Evolutionary conservation across 1,140 invertebrate species (phyloP).

Genomic region (Ceratina japonica): DNA sequence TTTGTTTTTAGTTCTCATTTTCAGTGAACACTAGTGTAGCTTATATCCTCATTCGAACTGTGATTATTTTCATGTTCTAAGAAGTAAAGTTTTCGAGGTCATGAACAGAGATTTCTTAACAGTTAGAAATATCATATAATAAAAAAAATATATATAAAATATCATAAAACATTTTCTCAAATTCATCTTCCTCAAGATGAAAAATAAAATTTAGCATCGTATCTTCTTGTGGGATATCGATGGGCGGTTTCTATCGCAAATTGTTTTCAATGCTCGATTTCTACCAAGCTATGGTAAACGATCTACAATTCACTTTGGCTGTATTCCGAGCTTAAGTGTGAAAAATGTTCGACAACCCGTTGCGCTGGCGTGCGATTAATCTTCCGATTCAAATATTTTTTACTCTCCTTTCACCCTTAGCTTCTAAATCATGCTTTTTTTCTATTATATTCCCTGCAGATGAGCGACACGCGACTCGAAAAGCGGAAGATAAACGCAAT

Average conservation of each 20-base stretch:
- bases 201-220: too few species aligned
- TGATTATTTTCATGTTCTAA: conserved; percentile 10
- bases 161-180: too few species aligned
- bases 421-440: conserved; percentile 2
- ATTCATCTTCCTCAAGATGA: too few species aligned
- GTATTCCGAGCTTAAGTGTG: conserved; percentile 9
- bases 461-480: neutral
- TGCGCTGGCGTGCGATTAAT: neutral
- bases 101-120: too few species aligned
- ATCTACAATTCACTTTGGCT: conserved; percentile 5
- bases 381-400: neutral
- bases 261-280: neutral
- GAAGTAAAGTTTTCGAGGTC: neutral
- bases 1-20: neutral
- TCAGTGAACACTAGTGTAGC: neutral
- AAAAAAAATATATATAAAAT: too few species aligned
- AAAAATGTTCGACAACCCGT: conserved; percentile 6
- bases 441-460: neutral
- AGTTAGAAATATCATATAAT: too few species aligned
- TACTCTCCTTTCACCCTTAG: neutral
- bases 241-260: neutral
- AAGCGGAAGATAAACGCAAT: neutral
- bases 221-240: too few species aligned
- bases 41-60: neutral
- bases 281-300: neutral